phyloP scores from a whole-genome alignment of 2,888 invertebrate genomes.

The Pyrrhosoma nymphula region DNA sequence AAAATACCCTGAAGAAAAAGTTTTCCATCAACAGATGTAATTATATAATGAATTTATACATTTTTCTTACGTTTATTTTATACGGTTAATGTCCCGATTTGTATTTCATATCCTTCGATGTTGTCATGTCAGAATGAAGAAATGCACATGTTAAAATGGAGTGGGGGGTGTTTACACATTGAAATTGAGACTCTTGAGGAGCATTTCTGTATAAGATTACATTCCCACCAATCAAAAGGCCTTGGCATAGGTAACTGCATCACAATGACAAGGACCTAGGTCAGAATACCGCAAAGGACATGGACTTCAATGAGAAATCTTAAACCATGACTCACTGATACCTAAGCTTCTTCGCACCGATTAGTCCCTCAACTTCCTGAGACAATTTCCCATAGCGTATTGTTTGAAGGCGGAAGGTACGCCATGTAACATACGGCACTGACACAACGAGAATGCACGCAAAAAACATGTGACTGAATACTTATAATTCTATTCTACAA shows the following conservation, averaged over 20 bases:
- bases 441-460: not conserved
- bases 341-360: slow-evolving; percentile 13
- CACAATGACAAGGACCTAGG: slow-evolving; percentile 56
- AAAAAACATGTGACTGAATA: too few species aligned
- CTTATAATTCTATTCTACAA: too few species aligned
- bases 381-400: slow-evolving; percentile 17
- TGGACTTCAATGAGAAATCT: slow-evolving; percentile 45
- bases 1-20: too few species aligned
- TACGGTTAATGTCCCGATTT: not conserved
- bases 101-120: not conserved
- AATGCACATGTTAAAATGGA: not conserved
- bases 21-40: too few species aligned
- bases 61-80: too few species aligned
- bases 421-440: not conserved
- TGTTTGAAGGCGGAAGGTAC: not conserved
- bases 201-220: slow-evolving; percentile 14
- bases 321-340: not conserved
- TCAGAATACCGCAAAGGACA: slow-evolving; percentile 64
- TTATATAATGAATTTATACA: too few species aligned
- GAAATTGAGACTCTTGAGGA: not conserved
- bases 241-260: slow-evolving; percentile 49
- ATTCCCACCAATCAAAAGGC: slow-evolving; percentile 5
- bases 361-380: slow-evolving; percentile 5
- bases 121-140: not conserved
- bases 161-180: not conserved